Percentiles rank a stretch among this genome's conserved stretches.
phyloP scores from a whole-genome alignment of 2,888 invertebrate genomes.

The Holacanthella duospinosa region DNA sequence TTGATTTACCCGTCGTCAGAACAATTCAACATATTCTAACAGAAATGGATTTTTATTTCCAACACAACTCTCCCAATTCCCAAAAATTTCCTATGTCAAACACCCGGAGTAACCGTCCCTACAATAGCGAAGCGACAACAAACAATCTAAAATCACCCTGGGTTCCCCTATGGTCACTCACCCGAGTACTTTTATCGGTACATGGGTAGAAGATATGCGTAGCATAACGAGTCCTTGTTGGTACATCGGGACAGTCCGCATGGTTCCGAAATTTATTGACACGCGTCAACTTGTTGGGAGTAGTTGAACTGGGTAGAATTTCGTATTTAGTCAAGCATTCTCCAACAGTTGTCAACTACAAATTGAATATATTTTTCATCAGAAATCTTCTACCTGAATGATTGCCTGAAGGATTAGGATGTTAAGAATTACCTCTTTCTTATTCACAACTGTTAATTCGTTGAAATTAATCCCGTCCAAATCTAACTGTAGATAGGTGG shows the following conservation, averaged over 20 bases:
- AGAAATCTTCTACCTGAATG: background rate
- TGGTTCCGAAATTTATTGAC: constrained; percentile 35
- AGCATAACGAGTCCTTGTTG: constrained; percentile 23
- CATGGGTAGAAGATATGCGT: constrained; percentile 28
- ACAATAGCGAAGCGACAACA: too few species aligned
- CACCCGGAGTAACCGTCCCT: too few species aligned
- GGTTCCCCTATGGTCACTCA: constrained; percentile 8
- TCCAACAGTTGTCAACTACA: constrained; percentile 33
- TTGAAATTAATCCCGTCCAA: constrained; percentile 8
- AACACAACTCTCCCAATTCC: too few species aligned
- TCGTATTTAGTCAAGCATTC: constrained; percentile 34
- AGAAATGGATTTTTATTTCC: too few species aligned
- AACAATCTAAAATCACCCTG: too few species aligned
- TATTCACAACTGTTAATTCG: background rate
- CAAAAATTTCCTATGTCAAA: too few species aligned
- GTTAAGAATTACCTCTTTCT: background rate
- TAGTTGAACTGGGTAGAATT: constrained; percentile 25
- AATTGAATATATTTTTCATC: background rate
- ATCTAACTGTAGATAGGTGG: constrained; percentile 34
- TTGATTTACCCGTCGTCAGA: too few species aligned
- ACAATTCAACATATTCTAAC: too few species aligned
- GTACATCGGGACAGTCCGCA: constrained; percentile 35
- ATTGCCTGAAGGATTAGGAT: background rate
- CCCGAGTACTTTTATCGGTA: constrained; percentile 25
- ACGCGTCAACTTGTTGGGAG: constrained; percentile 19